phyloP scores from a whole-genome alignment of 2,888 invertebrate species.

The Neoscelio sp. region DNA sequence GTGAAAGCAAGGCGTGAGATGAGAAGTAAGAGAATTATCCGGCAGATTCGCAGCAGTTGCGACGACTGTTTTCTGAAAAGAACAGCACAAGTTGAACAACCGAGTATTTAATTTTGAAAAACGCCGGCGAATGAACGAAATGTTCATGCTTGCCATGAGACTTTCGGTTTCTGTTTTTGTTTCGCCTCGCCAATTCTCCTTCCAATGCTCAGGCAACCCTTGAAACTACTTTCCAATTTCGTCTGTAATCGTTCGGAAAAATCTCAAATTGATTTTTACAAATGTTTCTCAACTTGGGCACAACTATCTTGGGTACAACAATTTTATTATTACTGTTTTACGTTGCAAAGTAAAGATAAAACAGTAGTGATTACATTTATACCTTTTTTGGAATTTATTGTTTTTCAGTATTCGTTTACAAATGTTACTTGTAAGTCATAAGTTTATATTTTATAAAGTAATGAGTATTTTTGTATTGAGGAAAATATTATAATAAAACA shows the following conservation, averaged over 20 bases:
- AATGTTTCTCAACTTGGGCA: too few species aligned
- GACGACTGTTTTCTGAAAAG: conserved; percentile 24
- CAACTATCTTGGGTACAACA: too few species aligned
- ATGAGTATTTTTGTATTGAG: too few species aligned
- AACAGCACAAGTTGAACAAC: conserved; percentile 37
- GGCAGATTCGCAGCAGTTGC: conserved; percentile 43
- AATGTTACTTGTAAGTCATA: too few species aligned
- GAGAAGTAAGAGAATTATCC: conserved; percentile 45
- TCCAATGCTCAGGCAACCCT: conserved; percentile 31
- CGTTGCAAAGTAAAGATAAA: too few species aligned
- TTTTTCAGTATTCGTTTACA: too few species aligned
- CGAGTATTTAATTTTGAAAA: conserved; percentile 49
- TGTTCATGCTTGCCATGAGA: conserved; percentile 34
- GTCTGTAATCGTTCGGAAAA: conserved; percentile 26
- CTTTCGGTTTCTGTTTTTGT: conserved; percentile 36
- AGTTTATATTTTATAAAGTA: too few species aligned
- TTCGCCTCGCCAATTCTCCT: conserved; percentile 8
- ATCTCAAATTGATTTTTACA: too few species aligned
- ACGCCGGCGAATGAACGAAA: conserved; percentile 22
- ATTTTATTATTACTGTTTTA: too few species aligned
- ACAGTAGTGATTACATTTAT: too few species aligned
- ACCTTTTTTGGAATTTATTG: too few species aligned
- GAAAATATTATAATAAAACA: too few species aligned
- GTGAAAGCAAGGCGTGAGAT: conserved; percentile 13
- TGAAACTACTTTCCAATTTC: conserved; percentile 28